Evolutionary conservation across 2,113 vertebrate genomes (phyloP).

Genomic region (Nothocercus nigrocapillus): DNA sequence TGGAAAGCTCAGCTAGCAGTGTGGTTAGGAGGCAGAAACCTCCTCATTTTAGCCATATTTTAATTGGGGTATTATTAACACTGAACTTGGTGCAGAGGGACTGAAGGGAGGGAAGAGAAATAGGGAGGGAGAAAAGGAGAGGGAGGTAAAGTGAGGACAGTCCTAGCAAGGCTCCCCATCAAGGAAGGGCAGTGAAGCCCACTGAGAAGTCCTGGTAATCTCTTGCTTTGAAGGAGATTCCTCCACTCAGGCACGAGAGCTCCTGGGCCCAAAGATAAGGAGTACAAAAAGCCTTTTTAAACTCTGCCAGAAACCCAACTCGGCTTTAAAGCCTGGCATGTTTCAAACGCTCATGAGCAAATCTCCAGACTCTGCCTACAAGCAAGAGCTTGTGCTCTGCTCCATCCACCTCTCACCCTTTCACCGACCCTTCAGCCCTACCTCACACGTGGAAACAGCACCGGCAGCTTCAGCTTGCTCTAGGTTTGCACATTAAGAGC

Average conservation of each 20-base stretch:
- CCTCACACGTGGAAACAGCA: neutral
- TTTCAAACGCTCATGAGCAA: neutral
- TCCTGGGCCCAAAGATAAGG: neutral
- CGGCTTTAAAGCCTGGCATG: neutral
- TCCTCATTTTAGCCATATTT: neutral
- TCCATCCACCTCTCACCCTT: neutral
- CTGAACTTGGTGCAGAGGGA: neutral
- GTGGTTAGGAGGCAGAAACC: neutral
- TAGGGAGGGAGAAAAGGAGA: neutral
- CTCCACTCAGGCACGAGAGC: neutral
- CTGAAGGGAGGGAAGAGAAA: neutral
- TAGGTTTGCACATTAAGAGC: neutral
- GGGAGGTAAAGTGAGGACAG: neutral
- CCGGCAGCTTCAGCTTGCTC: neutral
- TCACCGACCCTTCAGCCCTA: neutral
- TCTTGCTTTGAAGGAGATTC: constrained; percentile 17
- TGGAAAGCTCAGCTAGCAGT: neutral
- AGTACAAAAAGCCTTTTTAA: neutral
- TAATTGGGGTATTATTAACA: neutral
- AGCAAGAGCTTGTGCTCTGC: neutral
- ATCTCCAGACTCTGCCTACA: neutral
- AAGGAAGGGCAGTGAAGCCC: neutral
- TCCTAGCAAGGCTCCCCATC: neutral
- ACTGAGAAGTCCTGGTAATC: neutral
- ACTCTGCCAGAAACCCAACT: neutral